A percentile compares a stretch with the other conserved stretches of the same genome.
Conservation (phyloP, 2,113 vertebrate genomes). For the Tor tambroides region DNA sequence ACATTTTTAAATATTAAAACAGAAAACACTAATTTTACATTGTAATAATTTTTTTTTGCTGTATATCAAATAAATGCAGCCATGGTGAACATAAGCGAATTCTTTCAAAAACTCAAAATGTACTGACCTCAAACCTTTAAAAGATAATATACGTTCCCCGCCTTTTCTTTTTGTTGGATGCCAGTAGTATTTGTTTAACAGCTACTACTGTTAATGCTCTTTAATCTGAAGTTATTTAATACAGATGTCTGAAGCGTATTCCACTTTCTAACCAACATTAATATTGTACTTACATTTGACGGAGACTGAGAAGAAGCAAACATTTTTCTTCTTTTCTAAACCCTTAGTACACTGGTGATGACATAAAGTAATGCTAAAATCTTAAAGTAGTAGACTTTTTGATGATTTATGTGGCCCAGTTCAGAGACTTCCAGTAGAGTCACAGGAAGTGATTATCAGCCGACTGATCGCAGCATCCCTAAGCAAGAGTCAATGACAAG, state of each 20-base stretch:
- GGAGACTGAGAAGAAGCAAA: neutral
- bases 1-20: too few relatives aligned
- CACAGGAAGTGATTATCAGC: neutral
- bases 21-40: too few relatives aligned
- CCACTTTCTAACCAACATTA: neutral
- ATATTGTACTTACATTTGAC: neutral
- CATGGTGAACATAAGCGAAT: too few relatives aligned
- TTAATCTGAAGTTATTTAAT: neutral
- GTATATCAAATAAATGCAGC: too few relatives aligned
- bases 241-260: neutral
- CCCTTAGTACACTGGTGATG: neutral
- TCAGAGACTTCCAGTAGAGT: too few relatives aligned
- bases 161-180: too few relatives aligned
- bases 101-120: too few relatives aligned
- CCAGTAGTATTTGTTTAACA: neutral
- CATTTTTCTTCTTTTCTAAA: neutral
- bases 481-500: neutral
- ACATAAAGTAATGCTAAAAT: neutral
- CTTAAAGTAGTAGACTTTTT: neutral
- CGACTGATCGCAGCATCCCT: slow-evolving; percentile 1
- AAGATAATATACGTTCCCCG: too few relatives aligned
- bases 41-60: too few relatives aligned
- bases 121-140: too few relatives aligned
- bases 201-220: neutral
- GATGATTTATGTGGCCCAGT: too few relatives aligned